Evolutionary conservation across 2,888 invertebrate genomes (phyloP).

Genomic region (Prosapia bicincta): DNA sequence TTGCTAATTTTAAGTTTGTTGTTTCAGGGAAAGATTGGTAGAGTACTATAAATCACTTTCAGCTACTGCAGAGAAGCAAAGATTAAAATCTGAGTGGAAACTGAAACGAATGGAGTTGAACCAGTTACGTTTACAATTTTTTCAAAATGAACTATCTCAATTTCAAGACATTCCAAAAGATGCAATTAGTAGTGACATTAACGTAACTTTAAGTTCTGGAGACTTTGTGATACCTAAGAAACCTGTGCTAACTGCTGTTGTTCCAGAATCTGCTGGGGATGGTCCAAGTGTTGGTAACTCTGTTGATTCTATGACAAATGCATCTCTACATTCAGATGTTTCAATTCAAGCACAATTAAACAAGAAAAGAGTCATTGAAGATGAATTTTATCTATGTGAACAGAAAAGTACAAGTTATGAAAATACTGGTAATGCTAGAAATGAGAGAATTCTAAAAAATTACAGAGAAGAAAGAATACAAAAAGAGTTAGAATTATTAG

Average conservation of each 20-base stretch:
- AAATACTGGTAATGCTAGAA: background rate
- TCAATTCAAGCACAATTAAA: constrained; percentile 2
- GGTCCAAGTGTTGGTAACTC: background rate
- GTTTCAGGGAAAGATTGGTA: constrained; percentile 19
- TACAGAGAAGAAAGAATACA: background rate
- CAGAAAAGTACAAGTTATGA: background rate
- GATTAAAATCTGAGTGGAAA: constrained; percentile 24
- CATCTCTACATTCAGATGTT: background rate
- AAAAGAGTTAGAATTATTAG: background rate
- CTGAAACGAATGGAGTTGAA: constrained; percentile 16
- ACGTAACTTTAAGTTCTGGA: background rate
- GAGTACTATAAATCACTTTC: constrained; percentile 19
- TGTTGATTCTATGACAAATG: too few species aligned
- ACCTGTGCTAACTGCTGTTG: background rate
- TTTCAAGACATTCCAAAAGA: background rate
- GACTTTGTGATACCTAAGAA: background rate
- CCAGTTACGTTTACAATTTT: constrained; percentile 10
- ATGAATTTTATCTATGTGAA: background rate
- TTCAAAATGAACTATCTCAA: background rate
- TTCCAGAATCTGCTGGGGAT: background rate
- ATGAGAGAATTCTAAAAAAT: background rate
- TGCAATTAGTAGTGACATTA: background rate
- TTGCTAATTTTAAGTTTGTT: background rate
- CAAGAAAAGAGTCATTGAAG: constrained; percentile 1
- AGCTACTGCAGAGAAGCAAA: constrained; percentile 17